phyloP scores from a whole-genome alignment of 2,888 invertebrate species.

The Orthonevra nobilis region DNA sequence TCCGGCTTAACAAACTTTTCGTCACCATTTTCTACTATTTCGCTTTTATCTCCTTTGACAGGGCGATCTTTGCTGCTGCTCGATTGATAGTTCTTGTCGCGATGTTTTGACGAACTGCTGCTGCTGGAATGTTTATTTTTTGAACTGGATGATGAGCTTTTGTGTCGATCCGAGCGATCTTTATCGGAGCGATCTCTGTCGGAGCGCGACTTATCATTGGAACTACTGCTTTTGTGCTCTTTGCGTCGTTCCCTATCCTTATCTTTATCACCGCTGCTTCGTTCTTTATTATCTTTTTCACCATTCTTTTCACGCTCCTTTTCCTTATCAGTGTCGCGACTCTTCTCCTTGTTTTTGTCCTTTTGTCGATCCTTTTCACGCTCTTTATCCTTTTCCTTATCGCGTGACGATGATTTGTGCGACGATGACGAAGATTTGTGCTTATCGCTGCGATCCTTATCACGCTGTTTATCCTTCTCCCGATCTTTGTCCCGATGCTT shows the following conservation, averaged over 20 bases:
- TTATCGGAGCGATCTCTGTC: slow-evolving; percentile 60
- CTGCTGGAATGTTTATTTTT: slow-evolving; percentile 80
- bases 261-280: slow-evolving; percentile 73
- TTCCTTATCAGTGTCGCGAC: slow-evolving; percentile 76
- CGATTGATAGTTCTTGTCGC: slow-evolving; percentile 74
- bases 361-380: slow-evolving; percentile 78
- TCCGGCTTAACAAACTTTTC: slow-evolving; percentile 54
- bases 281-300: slow-evolving; percentile 77
- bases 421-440: slow-evolving; percentile 78
- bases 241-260: slow-evolving; percentile 77
- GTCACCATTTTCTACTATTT: slow-evolving; percentile 72
- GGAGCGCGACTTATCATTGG: slow-evolving; percentile 72
- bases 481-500: slow-evolving; percentile 74
- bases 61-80: slow-evolving; percentile 75
- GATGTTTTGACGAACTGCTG: slow-evolving; percentile 74
- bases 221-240: slow-evolving; percentile 79
- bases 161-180: slow-evolving; percentile 74
- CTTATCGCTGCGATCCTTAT: slow-evolving; percentile 81
- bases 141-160: slow-evolving; percentile 77
- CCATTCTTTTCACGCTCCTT: slow-evolving; percentile 79
- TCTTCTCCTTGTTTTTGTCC: slow-evolving; percentile 76
- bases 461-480: slow-evolving; percentile 79
- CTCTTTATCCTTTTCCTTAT: slow-evolving; percentile 79
- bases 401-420: slow-evolving; percentile 79
- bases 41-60: slow-evolving; percentile 74